Percentiles rank a stretch among this genome's conserved stretches.
phyloP scores from a whole-genome alignment of 53 echinoderm and acorn worm genomes.

The Patiria pectinifera region DNA sequence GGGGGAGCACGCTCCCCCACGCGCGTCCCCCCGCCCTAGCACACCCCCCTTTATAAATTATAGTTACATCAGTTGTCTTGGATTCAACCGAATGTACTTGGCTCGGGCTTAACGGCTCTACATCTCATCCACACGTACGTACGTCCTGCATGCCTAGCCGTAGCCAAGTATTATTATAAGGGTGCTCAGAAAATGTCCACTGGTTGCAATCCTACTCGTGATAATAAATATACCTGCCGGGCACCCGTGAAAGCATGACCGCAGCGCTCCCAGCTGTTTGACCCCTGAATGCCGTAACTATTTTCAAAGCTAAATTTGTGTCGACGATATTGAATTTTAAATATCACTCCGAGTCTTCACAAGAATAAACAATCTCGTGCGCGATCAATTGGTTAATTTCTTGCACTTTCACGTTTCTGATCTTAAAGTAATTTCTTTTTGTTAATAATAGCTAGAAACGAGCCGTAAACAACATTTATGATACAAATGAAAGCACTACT shows the following conservation, averaged over 20 bases:
- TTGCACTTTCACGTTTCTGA: background rate
- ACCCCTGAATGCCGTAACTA: conserved; percentile 64
- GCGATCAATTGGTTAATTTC: background rate
- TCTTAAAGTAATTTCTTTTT: background rate
- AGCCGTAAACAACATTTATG: background rate
- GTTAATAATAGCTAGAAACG: background rate
- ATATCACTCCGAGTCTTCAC: conserved; percentile 51
- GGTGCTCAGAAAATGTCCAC: background rate
- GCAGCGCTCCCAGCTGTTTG: conserved; percentile 50
- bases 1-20: too few species aligned
- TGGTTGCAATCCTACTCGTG: too few species aligned
- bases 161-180: too few species aligned
- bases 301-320: conserved; percentile 68
- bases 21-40: too few species aligned
- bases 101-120: too few species aligned
- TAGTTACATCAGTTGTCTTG: too few species aligned
- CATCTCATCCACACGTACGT: too few species aligned
- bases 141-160: too few species aligned
- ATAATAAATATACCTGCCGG: too few species aligned
- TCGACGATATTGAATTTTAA: conserved; percentile 58
- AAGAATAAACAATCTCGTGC: background rate
- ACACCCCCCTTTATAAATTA: too few species aligned
- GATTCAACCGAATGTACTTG: too few species aligned
- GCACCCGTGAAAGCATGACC: conserved; percentile 26
- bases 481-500: background rate